phyloP scores from a whole-genome alignment of 1,140 invertebrate species.

The Brachionus rubens region DNA sequence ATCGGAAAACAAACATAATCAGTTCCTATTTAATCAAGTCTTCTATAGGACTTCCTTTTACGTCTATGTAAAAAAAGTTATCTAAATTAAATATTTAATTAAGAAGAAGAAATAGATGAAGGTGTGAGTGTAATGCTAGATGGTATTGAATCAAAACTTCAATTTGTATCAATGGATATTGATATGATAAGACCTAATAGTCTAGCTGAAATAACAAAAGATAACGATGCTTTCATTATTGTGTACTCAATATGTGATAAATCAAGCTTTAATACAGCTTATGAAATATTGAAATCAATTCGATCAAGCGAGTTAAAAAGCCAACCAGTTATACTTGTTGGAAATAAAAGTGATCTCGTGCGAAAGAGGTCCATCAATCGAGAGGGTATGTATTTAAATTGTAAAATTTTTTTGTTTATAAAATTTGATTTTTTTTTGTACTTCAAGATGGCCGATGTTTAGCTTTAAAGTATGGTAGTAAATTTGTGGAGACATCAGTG shows the following conservation, averaged over 20 bases:
- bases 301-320: conserved; percentile 32
- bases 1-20: no score
- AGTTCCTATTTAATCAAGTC: no score
- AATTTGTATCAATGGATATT: conserved; percentile 37
- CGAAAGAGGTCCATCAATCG: conserved; percentile 20
- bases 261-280: conserved; percentile 4
- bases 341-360: conserved; percentile 46
- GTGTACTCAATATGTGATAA: conserved; percentile 44
- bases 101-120: conserved; percentile 35
- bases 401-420: neutral
- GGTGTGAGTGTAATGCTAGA: conserved; percentile 36
- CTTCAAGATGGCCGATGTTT: conserved; percentile 1
- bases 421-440: neutral
- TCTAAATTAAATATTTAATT: neutral
- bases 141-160: conserved; percentile 41
- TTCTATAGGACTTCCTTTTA: no score
- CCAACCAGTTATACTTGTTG: conserved; percentile 33
- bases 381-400: conserved; percentile 14
- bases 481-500: conserved; percentile 47
- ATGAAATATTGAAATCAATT: conserved; percentile 29
- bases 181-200: conserved; percentile 26
- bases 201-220: neutral
- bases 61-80: no score
- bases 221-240: conserved; percentile 40
- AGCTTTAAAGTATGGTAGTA: neutral